Percentiles rank a stretch among this genome's conserved stretches.
phyloP scores from a whole-genome alignment of 2,888 invertebrate genomes.

The Cantharis rustica region DNA sequence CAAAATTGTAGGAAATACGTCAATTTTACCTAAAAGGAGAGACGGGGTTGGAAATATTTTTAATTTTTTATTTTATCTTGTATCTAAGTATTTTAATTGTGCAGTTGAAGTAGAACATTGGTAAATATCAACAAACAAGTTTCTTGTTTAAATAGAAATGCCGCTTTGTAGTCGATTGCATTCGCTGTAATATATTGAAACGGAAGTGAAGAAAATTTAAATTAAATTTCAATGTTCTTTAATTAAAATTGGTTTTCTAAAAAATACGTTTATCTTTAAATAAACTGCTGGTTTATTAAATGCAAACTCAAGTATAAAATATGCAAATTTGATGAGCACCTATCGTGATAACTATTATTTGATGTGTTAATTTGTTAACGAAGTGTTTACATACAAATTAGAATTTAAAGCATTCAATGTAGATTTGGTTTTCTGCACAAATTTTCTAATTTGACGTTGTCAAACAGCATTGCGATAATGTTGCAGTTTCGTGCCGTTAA shows the following conservation, averaged over 20 bases:
- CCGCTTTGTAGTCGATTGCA: not conserved
- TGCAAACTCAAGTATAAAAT: not conserved
- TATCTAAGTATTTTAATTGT: not conserved
- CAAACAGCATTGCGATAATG: not conserved
- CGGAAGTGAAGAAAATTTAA: not conserved
- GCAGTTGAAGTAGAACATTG: not conserved
- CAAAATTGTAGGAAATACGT: no score
- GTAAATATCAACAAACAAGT: not conserved
- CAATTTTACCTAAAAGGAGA: no score
- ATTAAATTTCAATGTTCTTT: not conserved
- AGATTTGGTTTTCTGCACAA: not conserved
- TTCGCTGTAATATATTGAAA: not conserved
- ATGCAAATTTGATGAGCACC: not conserved
- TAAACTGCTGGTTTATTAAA: not conserved
- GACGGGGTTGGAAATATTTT: no score
- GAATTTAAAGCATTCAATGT: not conserved
- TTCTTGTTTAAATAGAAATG: not conserved
- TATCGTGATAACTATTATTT: constrained; percentile 4
- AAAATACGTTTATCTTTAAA: not conserved
- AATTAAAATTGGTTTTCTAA: not conserved
- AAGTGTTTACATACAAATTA: constrained; percentile 5
- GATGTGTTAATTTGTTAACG: constrained; percentile 14
- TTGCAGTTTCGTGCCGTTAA: not conserved
- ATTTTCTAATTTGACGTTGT: not conserved
- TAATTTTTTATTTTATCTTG: no score